Evolutionary conservation across 2,888 invertebrate species (phyloP).

Genomic region (Hyppa rectilinea): DNA sequence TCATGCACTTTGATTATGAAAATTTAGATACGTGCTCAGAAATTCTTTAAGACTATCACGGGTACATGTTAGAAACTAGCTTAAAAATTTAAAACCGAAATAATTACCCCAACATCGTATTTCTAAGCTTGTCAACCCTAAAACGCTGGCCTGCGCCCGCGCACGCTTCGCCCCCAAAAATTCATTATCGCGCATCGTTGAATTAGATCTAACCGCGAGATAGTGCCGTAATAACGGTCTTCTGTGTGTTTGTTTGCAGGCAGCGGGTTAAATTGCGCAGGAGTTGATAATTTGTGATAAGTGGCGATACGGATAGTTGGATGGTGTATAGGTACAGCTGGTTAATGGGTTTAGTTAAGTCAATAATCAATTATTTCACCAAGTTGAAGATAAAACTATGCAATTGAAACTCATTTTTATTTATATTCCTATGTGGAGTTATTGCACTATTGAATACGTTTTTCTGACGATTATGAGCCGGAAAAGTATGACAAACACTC

Average conservation of each 20-base stretch:
- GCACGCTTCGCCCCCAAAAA: conserved; percentile 69
- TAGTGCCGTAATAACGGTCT: conserved; percentile 77
- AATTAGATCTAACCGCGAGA: conserved; percentile 82
- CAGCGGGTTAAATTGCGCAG: conserved; percentile 54
- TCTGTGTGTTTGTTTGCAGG: conserved; percentile 63
- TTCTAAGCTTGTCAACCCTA: conserved; percentile 62
- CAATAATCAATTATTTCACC: conserved; percentile 33
- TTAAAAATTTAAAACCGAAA: conserved; percentile 38
- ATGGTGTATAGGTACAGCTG: conserved; percentile 41
- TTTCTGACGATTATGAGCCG: no score
- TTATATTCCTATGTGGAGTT: no score
- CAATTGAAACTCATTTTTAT: neutral
- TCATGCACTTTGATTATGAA: no score
- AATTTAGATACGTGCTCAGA: no score
- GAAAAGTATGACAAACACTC: no score
- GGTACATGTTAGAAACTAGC: no score
- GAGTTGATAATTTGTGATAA: conserved; percentile 66
- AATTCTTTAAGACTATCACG: neutral
- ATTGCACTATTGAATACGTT: no score
- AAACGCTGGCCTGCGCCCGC: conserved; percentile 46
- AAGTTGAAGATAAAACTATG: neutral
- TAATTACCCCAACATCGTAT: conserved; percentile 25
- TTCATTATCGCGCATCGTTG: conserved; percentile 74
- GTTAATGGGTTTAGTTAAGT: conserved; percentile 42
- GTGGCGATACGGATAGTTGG: conserved; percentile 34